phyloP scores from a whole-genome alignment of 1,140 invertebrate genomes.

The Micrasema minimum region DNA sequence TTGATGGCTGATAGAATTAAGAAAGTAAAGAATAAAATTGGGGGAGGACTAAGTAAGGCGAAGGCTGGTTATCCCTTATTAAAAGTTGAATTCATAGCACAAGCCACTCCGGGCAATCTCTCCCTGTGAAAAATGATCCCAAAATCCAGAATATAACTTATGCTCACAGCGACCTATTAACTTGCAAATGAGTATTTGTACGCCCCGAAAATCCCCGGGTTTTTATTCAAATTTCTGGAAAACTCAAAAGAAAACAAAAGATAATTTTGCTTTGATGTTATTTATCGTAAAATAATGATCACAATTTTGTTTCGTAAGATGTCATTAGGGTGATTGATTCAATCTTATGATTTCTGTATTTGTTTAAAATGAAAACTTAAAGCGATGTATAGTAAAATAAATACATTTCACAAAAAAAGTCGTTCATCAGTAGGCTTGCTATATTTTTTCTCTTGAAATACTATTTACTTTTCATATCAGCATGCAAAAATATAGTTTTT shows the following conservation, averaged over 20 bases:
- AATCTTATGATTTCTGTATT: too few relatives aligned
- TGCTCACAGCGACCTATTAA: constrained; percentile 26
- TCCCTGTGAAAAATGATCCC: constrained; percentile 26
- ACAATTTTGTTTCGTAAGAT: neutral
- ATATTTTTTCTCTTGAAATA: too few relatives aligned
- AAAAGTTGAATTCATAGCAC: constrained; percentile 30
- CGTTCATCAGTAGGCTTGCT: too few relatives aligned
- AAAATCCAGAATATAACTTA: constrained; percentile 23
- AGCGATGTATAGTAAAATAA: too few relatives aligned
- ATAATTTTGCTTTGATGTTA: constrained; percentile 21
- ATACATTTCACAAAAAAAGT: too few relatives aligned
- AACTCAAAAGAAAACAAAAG: neutral
- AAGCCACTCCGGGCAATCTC: constrained; percentile 23
- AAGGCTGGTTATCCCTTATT: constrained; percentile 21
- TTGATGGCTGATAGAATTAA: too few relatives aligned
- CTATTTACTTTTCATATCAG: too few relatives aligned
- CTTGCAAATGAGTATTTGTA: constrained; percentile 32
- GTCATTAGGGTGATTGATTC: neutral
- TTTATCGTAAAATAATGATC: constrained; percentile 10
- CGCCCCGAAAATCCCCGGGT: constrained; percentile 1
- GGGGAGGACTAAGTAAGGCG: too few relatives aligned
- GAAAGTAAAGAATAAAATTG: constrained; percentile 8
- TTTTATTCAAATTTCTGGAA: constrained; percentile 10
- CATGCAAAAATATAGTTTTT: too few relatives aligned
- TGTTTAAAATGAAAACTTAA: too few relatives aligned